Base-by-base conservation (phyloP, 2,888 invertebrate species). In the Taphrorychus bicolor region DNA sequence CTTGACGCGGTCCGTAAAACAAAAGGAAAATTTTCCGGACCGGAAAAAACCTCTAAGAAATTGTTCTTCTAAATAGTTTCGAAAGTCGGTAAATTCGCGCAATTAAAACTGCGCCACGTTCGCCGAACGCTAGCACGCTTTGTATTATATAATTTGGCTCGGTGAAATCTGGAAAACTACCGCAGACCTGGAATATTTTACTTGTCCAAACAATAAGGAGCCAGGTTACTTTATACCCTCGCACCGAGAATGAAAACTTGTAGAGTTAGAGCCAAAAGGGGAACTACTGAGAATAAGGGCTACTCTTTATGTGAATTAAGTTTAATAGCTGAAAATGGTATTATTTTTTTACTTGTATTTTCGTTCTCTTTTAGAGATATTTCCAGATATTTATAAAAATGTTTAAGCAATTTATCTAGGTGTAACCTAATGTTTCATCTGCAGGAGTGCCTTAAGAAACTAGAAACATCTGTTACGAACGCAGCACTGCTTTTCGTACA, bases 171-270 rank as follows among this genome's bases (percentile, higher is more conserved):
- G 49, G 49, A 59, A 59, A 49, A 59, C 49, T 59, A 67, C 59
- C 48, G 32, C 68, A 54, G 49, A 54, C 22, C 59, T 32, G 52
- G 64, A 64, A 65, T 69, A 69, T 69, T 68, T 54, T 62, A 64
- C 49, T 52, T 69, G 69, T 65, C 69, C 69, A 65, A 69, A 69
- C 69, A 69, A 69, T 65, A 64, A 69, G 69, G 69, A 60, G 17
- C 69, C 53, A 51, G 32, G 59, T 56, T 60, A 65, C 65, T 69
- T 61, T 65, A 65, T 65, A 59, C 60, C 63, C 63, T 56, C 49
- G 45, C 52, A 23, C 58, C 19, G 59, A 59, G 65, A 59, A 59
- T 53, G 65, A 48, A 14, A 52, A 52, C 48, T 22, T 22, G 11
- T n/a, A n/a, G n/a, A n/a, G n/a, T n/a, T n/a, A n/a, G n/a, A n/a